A percentile compares a stretch with the other conserved stretches of the same genome.
Evolutionary conservation across 2,888 invertebrate species (phyloP).

Genomic region (Agrotis ipsilon): DNA sequence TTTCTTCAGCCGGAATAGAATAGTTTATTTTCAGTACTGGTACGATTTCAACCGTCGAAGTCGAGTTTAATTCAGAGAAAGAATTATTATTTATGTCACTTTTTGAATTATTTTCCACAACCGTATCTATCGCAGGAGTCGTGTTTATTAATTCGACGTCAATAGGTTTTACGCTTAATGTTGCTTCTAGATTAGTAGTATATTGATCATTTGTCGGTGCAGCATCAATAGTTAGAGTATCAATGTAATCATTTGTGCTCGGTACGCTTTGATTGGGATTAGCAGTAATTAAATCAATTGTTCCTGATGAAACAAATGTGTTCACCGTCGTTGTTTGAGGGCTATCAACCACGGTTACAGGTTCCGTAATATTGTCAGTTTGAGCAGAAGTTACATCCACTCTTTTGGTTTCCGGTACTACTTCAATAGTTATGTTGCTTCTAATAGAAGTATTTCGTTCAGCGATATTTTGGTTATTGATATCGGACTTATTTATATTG

Average conservation of each 20-base stretch:
- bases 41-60: background rate
- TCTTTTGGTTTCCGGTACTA: conserved; percentile 1
- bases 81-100: background rate
- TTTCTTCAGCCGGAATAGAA: background rate
- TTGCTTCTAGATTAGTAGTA: conserved; percentile 7
- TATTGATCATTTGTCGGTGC: background rate
- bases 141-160: conserved; percentile 6
- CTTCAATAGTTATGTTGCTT: background rate
- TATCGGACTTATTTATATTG: background rate
- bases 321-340: background rate
- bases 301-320: background rate
- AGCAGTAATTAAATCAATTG: background rate
- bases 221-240: background rate
- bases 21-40: background rate
- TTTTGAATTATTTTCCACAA: background rate
- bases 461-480: background rate
- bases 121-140: background rate
- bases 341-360: background rate
- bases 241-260: conserved; percentile 10
- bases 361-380: conserved; percentile 13
- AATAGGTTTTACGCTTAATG: background rate
- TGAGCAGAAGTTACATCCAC: conserved; percentile 5
- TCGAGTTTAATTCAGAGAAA: background rate
- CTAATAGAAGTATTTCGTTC: background rate
- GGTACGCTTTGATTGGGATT: background rate